phyloP scores from a whole-genome alignment of 2,888 invertebrate genomes.

The Leuctra nigra region DNA sequence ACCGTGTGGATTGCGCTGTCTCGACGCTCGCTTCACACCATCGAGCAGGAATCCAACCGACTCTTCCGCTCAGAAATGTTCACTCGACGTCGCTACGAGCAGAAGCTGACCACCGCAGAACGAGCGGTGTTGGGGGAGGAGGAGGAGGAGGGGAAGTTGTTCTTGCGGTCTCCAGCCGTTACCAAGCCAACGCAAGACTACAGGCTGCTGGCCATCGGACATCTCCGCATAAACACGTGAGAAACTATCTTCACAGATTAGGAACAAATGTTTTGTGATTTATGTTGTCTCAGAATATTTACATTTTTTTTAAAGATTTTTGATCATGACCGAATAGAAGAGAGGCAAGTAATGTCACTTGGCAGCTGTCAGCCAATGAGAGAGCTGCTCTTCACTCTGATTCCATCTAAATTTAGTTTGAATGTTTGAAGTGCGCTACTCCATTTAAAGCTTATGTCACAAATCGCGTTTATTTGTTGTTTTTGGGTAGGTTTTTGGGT shows the following conservation, averaged over 20 bases:
- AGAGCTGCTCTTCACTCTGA: too few relatives aligned
- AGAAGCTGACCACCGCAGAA: conserved; percentile 42
- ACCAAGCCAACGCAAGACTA: neutral
- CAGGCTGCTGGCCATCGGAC: conserved; percentile 6
- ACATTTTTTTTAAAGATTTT: neutral
- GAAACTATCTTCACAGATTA: too few relatives aligned
- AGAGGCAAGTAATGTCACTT: too few relatives aligned
- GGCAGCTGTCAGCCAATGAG: too few relatives aligned
- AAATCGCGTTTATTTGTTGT: too few relatives aligned
- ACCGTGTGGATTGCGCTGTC: conserved; percentile 59
- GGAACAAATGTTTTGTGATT: too few relatives aligned
- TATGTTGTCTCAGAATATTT: neutral
- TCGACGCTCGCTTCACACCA: conserved; percentile 50
- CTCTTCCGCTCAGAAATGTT: conserved; percentile 54
- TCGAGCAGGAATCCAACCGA: conserved; percentile 56
- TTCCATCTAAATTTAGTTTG: too few relatives aligned
- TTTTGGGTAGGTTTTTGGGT: too few relatives aligned
- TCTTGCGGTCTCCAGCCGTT: conserved; percentile 49
- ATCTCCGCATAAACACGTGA: neutral
- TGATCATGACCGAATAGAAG: too few relatives aligned
- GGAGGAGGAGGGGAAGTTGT: conserved; percentile 48
- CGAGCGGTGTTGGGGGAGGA: conserved; percentile 48
- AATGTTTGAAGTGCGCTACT: too few relatives aligned
- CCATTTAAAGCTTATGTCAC: too few relatives aligned
- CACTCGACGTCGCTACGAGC: conserved; percentile 42